Evolutionary conservation across 2,797 vertebrate species (phyloP).

Genomic region (Graptemys geographica): DNA sequence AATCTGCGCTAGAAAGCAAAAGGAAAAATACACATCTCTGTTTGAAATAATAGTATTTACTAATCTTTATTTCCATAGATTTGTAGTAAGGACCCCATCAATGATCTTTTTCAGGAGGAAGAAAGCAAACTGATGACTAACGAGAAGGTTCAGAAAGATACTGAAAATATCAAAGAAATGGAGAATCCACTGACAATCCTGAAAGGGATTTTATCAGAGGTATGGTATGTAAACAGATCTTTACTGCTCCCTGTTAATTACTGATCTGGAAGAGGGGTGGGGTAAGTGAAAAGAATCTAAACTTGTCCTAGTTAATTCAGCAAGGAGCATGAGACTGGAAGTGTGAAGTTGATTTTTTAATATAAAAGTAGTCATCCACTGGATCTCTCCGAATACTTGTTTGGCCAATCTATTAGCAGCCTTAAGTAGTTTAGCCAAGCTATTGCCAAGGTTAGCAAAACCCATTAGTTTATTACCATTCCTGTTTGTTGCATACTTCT

Average conservation of each 20-base stretch:
- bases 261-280: background rate
- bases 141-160: constrained; percentile 63
- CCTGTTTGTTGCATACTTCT: background rate
- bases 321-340: background rate
- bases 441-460: background rate
- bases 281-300: background rate
- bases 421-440: background rate
- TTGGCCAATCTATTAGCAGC: background rate
- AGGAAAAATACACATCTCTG: accelerated
- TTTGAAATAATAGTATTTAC: background rate
- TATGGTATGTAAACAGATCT: constrained; percentile 72
- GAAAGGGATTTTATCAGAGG: constrained; percentile 87
- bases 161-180: constrained; percentile 76
- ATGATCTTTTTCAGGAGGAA: constrained; percentile 82
- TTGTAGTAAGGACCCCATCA: background rate
- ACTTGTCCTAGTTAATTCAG: background rate
- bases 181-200: constrained; percentile 87
- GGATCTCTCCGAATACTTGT: accelerated
- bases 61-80: background rate
- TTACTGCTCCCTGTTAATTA: background rate
- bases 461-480: background rate
- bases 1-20: background rate
- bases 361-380: background rate
- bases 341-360: background rate
- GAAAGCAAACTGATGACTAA: constrained; percentile 80